Evolutionary conservation across 2,113 vertebrate genomes (phyloP).

Genomic region (Lota lota): DNA sequence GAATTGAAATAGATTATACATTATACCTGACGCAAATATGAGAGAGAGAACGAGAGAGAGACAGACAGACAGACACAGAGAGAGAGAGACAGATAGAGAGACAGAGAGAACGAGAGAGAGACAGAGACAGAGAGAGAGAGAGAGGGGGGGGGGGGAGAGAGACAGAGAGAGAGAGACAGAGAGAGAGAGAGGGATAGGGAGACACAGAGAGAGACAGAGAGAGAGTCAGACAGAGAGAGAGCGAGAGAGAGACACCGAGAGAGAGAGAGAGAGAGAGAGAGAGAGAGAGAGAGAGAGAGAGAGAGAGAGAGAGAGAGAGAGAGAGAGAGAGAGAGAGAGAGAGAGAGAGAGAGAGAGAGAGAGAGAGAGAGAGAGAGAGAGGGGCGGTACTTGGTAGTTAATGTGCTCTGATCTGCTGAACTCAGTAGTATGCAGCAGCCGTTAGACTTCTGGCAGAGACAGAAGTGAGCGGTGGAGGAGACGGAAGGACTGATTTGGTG

Average conservation of each 20-base stretch:
- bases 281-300: slow-evolving; percentile 5
- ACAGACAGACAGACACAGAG: no score
- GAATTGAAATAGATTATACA: no score
- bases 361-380: slow-evolving; percentile 12
- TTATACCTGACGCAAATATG: no score
- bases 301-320: not conserved
- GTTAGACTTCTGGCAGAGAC: slow-evolving; percentile 6
- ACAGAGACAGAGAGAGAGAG: no score
- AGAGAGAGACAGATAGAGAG: no score
- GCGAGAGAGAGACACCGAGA: no score
- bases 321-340: slow-evolving; percentile 44
- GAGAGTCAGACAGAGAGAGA: no score
- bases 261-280: not conserved
- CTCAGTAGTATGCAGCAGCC: slow-evolving; percentile 26
- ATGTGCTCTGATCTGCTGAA: slow-evolving; percentile 32
- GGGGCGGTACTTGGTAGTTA: slow-evolving; percentile 46
- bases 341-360: slow-evolving; percentile 30
- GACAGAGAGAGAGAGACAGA: no score
- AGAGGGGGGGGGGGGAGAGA: no score
- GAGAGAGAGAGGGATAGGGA: no score
- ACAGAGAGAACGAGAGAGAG: not conserved
- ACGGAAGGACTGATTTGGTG: not conserved
- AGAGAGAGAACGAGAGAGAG: no score
- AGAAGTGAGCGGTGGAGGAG: not conserved
- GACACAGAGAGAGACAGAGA: no score